Percentiles rank a stretch among this genome's conserved stretches.
These are phyloP conservation scores for Asbolus verrucosus DNA, from an alignment of 1,140 invertebrate genomes.

Conservation along the genomic window DNA sequence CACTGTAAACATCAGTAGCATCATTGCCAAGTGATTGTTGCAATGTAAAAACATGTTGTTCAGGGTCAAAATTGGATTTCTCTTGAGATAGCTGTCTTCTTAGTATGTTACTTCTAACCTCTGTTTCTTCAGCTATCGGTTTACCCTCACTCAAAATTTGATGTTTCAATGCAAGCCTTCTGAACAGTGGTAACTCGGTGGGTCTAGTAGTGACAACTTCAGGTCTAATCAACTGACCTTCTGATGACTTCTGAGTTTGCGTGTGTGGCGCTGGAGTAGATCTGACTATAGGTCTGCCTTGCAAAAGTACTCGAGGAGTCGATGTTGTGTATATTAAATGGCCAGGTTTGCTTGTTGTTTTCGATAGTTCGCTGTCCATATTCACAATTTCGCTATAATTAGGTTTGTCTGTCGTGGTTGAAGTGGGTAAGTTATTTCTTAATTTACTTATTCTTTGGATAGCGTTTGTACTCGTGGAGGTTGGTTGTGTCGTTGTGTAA, in stretches of 20 bases:
- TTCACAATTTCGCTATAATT: slow-evolving; percentile 63
- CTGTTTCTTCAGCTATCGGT: slow-evolving; percentile 67
- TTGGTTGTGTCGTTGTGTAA: slow-evolving; percentile 67
- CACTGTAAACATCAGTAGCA: slow-evolving; percentile 74
- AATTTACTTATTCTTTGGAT: slow-evolving; percentile 73
- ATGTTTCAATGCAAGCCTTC: slow-evolving; percentile 52
- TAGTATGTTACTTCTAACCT: slow-evolving; percentile 67
- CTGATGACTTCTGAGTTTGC: slow-evolving; percentile 50
- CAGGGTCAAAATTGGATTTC: slow-evolving; percentile 65
- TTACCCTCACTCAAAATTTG: slow-evolving; percentile 61
- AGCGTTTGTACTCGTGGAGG: slow-evolving; percentile 66
- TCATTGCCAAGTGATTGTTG: slow-evolving; percentile 70
- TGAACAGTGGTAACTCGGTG: slow-evolving; percentile 56
- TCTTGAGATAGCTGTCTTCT: slow-evolving; percentile 70
- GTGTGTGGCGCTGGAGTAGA: slow-evolving; percentile 18
- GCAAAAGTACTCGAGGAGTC: slow-evolving; percentile 55
- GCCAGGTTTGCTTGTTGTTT: slow-evolving; percentile 44
- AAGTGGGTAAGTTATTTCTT: slow-evolving; percentile 64
- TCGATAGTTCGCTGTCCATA: slow-evolving; percentile 55
- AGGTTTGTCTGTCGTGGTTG: slow-evolving; percentile 60
- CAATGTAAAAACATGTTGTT: slow-evolving; percentile 64
- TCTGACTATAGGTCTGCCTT: slow-evolving; percentile 49
- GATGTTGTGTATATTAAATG: slow-evolving; percentile 57
- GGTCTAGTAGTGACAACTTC: slow-evolving; percentile 55
- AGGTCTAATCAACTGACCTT: slow-evolving; percentile 60